Evolutionary conservation across 2,888 invertebrate genomes (phyloP).

Genomic region (Terebella lapidaria): DNA sequence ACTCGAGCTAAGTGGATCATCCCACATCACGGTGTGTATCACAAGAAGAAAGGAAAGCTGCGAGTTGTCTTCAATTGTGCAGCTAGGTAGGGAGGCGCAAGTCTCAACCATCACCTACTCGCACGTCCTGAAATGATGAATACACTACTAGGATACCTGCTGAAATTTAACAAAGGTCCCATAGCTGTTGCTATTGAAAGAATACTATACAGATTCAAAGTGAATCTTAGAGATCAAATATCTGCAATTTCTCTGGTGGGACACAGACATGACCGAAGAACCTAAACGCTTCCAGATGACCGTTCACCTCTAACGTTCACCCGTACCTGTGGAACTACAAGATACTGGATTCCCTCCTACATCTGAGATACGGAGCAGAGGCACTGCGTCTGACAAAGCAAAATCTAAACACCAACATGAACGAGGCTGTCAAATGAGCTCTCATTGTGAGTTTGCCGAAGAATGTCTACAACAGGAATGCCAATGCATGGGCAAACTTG

Average conservation of each 20-base stretch:
- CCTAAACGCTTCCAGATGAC: constrained; percentile 1
- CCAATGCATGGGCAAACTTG: no score
- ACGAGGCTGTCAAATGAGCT: no score
- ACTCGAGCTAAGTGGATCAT: constrained; percentile 2
- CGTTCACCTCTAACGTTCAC: constrained; percentile 12
- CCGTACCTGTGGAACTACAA: no score
- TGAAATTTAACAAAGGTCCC: neutral
- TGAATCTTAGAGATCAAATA: neutral
- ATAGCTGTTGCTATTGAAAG: constrained; percentile 5
- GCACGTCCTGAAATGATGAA: constrained; percentile 8
- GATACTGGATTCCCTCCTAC: no score
- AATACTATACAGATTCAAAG: constrained; percentile 5
- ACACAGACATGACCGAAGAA: neutral
- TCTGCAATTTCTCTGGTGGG: constrained; percentile 5
- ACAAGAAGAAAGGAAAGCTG: constrained; percentile 8
- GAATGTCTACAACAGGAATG: no score
- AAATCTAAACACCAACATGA: no score
- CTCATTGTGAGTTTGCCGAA: no score
- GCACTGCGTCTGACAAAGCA: no score
- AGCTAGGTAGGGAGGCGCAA: neutral
- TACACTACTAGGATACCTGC: constrained; percentile 1
- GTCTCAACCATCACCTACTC: constrained; percentile 7
- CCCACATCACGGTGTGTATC: constrained; percentile 8
- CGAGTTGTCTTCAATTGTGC: constrained; percentile 10
- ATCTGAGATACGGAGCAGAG: no score